Base-by-base conservation (phyloP, 2,113 vertebrate species). In the Microcebus murinus region DNA sequence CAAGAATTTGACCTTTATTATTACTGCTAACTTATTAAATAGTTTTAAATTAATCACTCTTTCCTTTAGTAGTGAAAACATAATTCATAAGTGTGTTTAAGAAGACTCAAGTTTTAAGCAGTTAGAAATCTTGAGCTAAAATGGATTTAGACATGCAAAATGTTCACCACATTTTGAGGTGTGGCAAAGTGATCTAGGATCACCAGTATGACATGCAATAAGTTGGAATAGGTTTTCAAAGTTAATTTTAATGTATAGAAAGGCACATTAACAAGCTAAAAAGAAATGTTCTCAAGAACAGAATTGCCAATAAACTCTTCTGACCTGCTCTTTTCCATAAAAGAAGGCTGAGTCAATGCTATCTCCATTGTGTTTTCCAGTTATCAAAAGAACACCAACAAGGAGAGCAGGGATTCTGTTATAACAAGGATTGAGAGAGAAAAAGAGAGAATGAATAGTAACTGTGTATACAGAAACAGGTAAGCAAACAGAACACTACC, bases 311-410 rank as follows among this genome's bases (percentile, higher is more conserved):
- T 59, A 86, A 81, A 70, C 5, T 94, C 74, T 67, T 93, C 96
- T 84, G 98, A 99, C 99, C 99, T 99, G 99, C 39, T 98, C 65
- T 93, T 98, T 99, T 91, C 99, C 99, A 90, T 99, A 99, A 98
- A 99, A 99, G 98, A 99, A 99, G 2, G 99, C 99, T 6, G 99
- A 99, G 98, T 99, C 99, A 90, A 99, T 98, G 12, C 95, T 99
- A 39, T 98, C 92, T n/a, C 90, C 98, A 96, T 98, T 99, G 87
- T 97, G 97, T 96, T 99, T 98, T 39, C 99, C 99, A 92, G 98
- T 98, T 82, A 99, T 98, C 82, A 99, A 98, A 85, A 99, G 98
- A 96, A 99, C 86, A 91, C 99, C 99, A 55, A 99, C 98, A 87
- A 99, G 97, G 79, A 99, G 63, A 21, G 98, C 98, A 92, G 99